Percentiles rank a stretch among this genome's conserved stretches.
Evolutionary conservation across 2,797 vertebrate species (phyloP).

Genomic region (Gobionotothen gibberifrons): DNA sequence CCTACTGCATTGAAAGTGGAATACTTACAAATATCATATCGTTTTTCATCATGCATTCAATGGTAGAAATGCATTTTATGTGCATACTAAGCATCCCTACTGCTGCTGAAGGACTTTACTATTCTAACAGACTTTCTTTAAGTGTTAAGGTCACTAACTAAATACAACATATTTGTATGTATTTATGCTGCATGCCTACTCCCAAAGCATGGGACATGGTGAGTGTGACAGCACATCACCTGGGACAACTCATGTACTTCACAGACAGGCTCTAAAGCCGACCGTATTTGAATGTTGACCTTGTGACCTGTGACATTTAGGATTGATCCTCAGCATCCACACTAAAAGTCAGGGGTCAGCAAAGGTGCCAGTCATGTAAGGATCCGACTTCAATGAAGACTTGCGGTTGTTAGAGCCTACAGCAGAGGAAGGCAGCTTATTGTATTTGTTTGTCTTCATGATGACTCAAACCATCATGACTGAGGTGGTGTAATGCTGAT

Average conservation of each 20-base stretch:
- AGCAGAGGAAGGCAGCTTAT: not conserved
- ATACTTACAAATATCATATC: not conserved
- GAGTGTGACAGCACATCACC: slow-evolving; percentile 22
- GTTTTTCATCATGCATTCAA: not conserved
- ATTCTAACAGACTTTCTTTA: not conserved
- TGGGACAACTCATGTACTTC: slow-evolving; percentile 15
- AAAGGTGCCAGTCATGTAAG: slow-evolving; percentile 21
- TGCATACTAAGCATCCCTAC: not conserved
- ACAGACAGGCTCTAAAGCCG: slow-evolving; percentile 6
- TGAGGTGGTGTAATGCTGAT: not conserved
- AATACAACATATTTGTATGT: slow-evolving; percentile 4
- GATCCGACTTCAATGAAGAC: slow-evolving; percentile 27
- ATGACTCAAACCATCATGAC: slow-evolving; percentile 2
- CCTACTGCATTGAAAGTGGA: not conserved
- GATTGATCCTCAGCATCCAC: slow-evolving; percentile 22
- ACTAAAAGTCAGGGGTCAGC: slow-evolving; percentile 50
- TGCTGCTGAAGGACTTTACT: slow-evolving; percentile 8
- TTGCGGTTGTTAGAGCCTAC: not conserved
- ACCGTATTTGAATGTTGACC: slow-evolving; percentile 39
- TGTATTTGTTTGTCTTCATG: not conserved
- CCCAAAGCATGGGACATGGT: slow-evolving; percentile 4
- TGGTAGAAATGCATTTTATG: not conserved
- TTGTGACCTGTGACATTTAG: slow-evolving; percentile 52
- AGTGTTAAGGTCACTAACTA: not conserved
- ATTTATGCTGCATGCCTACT: not conserved